Conservation (phyloP, 2,113 vertebrate species). For the Psilopsiagon aurifrons region DNA sequence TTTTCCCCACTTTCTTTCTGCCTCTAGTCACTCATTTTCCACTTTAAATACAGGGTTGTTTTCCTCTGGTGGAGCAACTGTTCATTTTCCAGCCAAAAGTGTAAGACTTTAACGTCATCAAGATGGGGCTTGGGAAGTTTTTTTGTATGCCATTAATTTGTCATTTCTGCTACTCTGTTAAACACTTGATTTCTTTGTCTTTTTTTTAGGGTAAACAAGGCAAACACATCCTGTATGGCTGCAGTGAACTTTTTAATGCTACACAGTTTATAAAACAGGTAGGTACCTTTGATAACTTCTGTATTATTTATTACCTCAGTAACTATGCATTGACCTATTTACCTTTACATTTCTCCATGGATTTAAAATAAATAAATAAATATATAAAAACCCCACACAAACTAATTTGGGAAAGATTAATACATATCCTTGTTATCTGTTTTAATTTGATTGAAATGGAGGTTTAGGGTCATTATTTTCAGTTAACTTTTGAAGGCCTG, state of each 20-base stretch:
- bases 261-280: constrained; percentile 97
- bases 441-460: neutral
- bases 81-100: neutral
- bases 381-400: neutral
- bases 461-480: neutral
- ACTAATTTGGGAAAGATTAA: neutral
- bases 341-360: neutral
- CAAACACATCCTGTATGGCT: constrained; percentile 93
- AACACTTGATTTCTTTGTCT: neutral
- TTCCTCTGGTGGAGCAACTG: neutral
- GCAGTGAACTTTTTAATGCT: constrained; percentile 96
- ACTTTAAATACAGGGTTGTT: neutral
- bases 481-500: neutral
- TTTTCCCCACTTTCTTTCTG: neutral
- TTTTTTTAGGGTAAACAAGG: constrained; percentile 86
- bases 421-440: neutral
- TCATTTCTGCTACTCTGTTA: neutral
- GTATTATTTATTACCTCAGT: neutral
- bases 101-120: neutral
- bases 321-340: neutral
- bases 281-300: neutral
- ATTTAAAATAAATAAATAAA: neutral
- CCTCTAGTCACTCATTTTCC: neutral
- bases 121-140: neutral
- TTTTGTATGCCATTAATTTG: neutral